Evolutionary conservation across 2,113 vertebrate genomes (phyloP), one percentile per base, ranked within the genome.

Genomic region (Ia io): DNA sequence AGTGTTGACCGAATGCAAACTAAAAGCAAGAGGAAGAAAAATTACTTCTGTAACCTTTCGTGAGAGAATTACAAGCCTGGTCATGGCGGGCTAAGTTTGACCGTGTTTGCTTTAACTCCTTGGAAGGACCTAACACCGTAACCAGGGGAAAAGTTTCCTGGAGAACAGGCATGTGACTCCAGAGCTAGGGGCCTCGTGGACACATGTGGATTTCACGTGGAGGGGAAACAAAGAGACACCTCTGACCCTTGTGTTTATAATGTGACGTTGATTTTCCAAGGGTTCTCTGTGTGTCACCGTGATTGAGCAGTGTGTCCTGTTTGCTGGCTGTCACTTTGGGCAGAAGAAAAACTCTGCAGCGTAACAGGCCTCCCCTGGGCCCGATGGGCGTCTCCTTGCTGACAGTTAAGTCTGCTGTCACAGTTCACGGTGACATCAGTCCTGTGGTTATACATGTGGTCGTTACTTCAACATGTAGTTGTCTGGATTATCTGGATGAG

Each of bases 1-100:
- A 63, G 2, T 84, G 20, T 97, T 96, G 80, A 93, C 32, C 28
- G 84, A 86, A 86, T 84, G 85, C 83, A 94, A 71, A 94, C 80
- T 30, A 91, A 83, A 93, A 87, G 76, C 5, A 83, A 40, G 56
- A 78, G 42, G 63, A 16, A 89, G 76, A 35, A 40, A 32, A 93
- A 86, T 96, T 49, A 51, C 42, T 71, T 95, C 96, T 51, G 91
- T 59, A 63, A 89, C 69, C 11, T 79, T 89, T 92, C 78, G 28
- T 22, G 77, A 93, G 89, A 88, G 5, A 49, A 11, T 86, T 71
- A 9, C 12, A 82, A 86, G 35, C 22, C 80, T 1, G 63, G 42
- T 14, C 16, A 40, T 56, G 23, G 12, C 65, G 14, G 35, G 84
- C 80, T 61, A 47, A 49, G 92, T 9, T 42, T 96, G 71, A 76